phyloP scores from a whole-genome alignment of 2,797 vertebrate genomes.

The Tapera naevia region DNA sequence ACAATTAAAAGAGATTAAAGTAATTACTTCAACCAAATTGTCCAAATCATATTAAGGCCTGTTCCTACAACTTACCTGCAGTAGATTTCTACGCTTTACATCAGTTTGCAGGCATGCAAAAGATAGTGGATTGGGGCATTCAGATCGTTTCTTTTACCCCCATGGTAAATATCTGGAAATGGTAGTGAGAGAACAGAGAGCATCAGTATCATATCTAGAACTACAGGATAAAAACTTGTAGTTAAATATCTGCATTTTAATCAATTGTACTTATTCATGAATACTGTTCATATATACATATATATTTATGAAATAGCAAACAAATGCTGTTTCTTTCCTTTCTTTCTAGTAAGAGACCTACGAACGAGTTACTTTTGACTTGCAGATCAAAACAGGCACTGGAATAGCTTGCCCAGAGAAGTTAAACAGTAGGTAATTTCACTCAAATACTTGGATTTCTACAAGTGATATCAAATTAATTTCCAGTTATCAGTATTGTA shows the following conservation, averaged over 20 bases:
- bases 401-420: too few relatives aligned
- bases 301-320: neutral
- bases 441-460: neutral
- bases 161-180: neutral
- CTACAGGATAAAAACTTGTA: neutral
- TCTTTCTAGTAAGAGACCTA: neutral
- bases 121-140: neutral
- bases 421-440: neutral
- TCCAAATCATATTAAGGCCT: neutral
- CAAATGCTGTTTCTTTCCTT: neutral
- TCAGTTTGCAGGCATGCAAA: neutral
- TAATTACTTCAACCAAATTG: neutral
- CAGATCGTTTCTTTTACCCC: neutral
- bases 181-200: neutral
- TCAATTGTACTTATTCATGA: neutral
- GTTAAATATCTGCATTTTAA: neutral
- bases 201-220: neutral
- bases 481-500: neutral
- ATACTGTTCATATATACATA: neutral
- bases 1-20: constrained; percentile 1
- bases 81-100: neutral
- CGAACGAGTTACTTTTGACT: neutral
- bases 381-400: neutral
- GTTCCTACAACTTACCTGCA: neutral
- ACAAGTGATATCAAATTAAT: neutral